Evolutionary conservation across 2,797 vertebrate species (phyloP), one percentile per base, ranked within the genome.

Genomic region (Amniataba percoides): DNA sequence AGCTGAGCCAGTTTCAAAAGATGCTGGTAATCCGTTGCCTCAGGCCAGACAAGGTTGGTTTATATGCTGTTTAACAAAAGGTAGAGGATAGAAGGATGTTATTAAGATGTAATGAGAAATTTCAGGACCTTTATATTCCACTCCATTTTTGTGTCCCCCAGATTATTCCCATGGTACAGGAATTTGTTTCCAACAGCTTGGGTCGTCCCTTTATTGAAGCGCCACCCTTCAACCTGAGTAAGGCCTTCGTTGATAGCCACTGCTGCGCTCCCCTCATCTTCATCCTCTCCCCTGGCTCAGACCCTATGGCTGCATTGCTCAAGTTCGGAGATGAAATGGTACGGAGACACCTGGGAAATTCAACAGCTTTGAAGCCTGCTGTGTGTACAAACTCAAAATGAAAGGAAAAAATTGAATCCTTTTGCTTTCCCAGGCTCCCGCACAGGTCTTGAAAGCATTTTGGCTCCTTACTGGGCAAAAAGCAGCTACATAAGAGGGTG

Each of bases 291-390:
- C 96, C 97, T 0, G 96, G 96, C 27, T 95, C 95, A 0, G 95
- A 97, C 80, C 97, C 96, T 43, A 97, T 96, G 97, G 95, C 96
- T 19, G 95, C 96, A 0, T 93, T 97, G 80, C 91, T 98, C 14
- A 97, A 97, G 83, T 97, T 97, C 61, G 96, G 96, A 71, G 96
- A 96, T 63, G 96, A 97, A 87, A 96, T 96, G 96, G 96, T 97
- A 93, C 34, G 2, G 19, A 80, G 65, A 27, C 60, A 62, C 61
- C 39, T 65, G 78, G 53, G 66, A 81, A 78, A 58, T 65, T 72
- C 42, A 14, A 56, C 60, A 27, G 60, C 77, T 86, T 74, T 73
- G 73, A 87, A 83, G 77, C 67, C 75, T 72, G 61, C 75, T 77
- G 77, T 74, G 66, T 84, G 59, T 67, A 77, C 71, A 86, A 86